phyloP scores from a whole-genome alignment of 2,797 vertebrate genomes.

The Syndactyla subalaris region DNA sequence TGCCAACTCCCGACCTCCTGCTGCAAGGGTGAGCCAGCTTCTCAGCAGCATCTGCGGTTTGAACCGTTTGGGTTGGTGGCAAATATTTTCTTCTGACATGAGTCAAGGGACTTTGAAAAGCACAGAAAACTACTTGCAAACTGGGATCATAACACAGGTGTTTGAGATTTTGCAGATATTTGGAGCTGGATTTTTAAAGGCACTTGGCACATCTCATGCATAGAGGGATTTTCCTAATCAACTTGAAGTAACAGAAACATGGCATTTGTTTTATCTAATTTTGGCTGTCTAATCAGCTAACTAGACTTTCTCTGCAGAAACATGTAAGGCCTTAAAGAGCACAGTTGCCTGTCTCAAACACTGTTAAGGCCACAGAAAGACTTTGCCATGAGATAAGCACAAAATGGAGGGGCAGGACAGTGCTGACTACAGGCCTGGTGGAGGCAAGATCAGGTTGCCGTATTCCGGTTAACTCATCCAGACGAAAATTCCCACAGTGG shows the following conservation, averaged over 20 bases:
- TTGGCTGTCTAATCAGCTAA: neutral
- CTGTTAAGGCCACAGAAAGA: neutral
- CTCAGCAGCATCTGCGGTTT: conserved; percentile 44
- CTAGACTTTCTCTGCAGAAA: neutral
- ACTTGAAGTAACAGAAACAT: neutral
- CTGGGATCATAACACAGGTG: conserved; percentile 30
- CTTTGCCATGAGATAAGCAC: neutral
- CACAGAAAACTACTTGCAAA: neutral
- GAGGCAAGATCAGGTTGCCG: too few species aligned
- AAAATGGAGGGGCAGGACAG: neutral
- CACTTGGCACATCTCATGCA: neutral
- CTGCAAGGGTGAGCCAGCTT: neutral
- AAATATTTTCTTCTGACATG: neutral
- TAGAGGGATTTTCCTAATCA: conserved; percentile 6
- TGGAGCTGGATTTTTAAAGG: conserved; percentile 17
- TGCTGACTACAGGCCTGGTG: neutral
- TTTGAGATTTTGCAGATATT: conserved; percentile 10
- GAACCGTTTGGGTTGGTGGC: neutral
- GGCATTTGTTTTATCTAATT: neutral
- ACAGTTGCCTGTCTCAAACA: neutral
- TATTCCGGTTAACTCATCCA: neutral
- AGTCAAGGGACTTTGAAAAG: neutral
- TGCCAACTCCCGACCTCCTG: neutral
- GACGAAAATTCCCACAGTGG: neutral
- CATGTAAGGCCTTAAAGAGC: neutral